Conservation (phyloP, 1,140 invertebrate species). For the Eriocheir sinensis region DNA sequence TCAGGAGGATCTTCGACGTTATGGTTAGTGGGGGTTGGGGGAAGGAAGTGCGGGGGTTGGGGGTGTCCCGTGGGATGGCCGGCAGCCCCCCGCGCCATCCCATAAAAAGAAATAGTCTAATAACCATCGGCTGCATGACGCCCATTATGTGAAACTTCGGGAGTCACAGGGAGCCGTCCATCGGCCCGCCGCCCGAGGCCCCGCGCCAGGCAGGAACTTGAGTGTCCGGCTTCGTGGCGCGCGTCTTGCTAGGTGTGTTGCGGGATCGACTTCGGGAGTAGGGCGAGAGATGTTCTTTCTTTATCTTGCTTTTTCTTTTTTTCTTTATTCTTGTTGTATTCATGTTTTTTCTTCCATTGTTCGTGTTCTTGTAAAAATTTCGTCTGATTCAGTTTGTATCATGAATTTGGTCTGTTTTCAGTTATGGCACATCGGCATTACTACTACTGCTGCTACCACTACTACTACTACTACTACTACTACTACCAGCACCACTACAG, state of each 20-base stretch:
- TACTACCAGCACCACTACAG: no score
- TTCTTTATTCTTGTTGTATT: no score
- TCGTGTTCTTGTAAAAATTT: no score
- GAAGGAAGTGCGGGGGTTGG: neutral
- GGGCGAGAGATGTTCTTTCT: no score
- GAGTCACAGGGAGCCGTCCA: conserved; percentile 6
- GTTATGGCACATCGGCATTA: no score
- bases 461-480: no score
- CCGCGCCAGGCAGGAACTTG: neutral
- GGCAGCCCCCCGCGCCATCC: neutral
- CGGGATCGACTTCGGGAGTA: no score
- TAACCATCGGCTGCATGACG: conserved; percentile 12
- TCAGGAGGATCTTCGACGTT: neutral
- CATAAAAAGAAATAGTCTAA: conserved; percentile 4
- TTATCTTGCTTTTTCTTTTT: no score
- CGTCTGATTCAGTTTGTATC: no score
- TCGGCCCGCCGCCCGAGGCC: neutral
- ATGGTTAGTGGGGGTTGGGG: neutral
- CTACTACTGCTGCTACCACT: no score
- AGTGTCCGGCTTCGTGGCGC: neutral
- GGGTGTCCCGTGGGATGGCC: neutral
- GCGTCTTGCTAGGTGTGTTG: neutral
- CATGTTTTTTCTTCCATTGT: no score
- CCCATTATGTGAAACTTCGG: conserved; percentile 4
- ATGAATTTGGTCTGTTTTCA: no score